Evolutionary conservation across 2,888 invertebrate species (phyloP).

Genomic region (Drosophila merina): DNA sequence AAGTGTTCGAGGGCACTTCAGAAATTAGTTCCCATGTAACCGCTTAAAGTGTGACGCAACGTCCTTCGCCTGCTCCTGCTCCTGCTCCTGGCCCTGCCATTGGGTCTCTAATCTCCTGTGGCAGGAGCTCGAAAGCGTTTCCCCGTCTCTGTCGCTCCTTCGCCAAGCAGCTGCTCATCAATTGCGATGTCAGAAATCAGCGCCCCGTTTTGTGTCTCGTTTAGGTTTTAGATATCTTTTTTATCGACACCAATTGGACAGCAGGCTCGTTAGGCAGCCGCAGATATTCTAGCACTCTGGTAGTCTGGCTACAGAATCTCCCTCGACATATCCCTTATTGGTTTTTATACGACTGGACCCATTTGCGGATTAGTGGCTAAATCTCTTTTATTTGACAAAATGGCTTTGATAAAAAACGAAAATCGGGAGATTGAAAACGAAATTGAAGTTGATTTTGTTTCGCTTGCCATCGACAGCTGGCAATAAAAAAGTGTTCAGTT

Average conservation of each 20-base stretch:
- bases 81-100: slow-evolving; percentile 6
- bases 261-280: slow-evolving; percentile 46
- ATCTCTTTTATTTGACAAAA: slow-evolving; percentile 77
- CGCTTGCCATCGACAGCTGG: slow-evolving; percentile 58
- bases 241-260: slow-evolving; percentile 56
- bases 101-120: slow-evolving; percentile 56
- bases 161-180: slow-evolving; percentile 69
- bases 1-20: slow-evolving; percentile 83
- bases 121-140: slow-evolving; percentile 60
- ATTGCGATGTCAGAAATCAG: slow-evolving; percentile 77
- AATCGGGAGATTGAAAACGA: slow-evolving; percentile 39
- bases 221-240: slow-evolving; percentile 34
- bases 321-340: slow-evolving; percentile 29
- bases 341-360: slow-evolving; percentile 51
- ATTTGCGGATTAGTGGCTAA: slow-evolving; percentile 70
- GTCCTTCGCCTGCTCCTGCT: not conserved
- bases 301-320: slow-evolving; percentile 2
- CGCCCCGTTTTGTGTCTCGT: slow-evolving; percentile 42
- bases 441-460: slow-evolving; percentile 74
- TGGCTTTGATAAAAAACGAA: slow-evolving; percentile 68
- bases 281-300: slow-evolving; percentile 29
- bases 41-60: slow-evolving; percentile 61
- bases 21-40: slow-evolving; percentile 82
- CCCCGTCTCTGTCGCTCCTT: slow-evolving; percentile 43
- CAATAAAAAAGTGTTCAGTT: slow-evolving; percentile 39